A percentile compares a stretch with the other conserved stretches of the same genome.
Conservation (phyloP, 1,140 invertebrate genomes). For the Monomorium pharaonis region DNA sequence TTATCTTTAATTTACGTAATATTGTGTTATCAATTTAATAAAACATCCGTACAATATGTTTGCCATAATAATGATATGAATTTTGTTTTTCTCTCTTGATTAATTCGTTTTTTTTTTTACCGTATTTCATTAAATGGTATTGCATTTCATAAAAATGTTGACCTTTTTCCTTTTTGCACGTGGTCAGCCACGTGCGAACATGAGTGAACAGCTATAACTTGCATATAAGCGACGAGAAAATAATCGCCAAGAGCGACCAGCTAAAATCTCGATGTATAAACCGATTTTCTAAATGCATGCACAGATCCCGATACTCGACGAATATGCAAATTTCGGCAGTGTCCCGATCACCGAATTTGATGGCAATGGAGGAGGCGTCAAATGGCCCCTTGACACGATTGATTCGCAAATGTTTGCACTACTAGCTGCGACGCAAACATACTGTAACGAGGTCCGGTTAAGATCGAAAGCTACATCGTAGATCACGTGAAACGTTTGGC, state of each 20-base stretch:
- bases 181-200: not conserved
- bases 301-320: not conserved
- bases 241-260: not conserved
- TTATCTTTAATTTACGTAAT: too few species aligned
- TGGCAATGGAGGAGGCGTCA: conserved; percentile 5
- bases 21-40: too few species aligned
- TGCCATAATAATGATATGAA: not conserved
- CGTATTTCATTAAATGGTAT: too few species aligned
- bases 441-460: conserved; percentile 31
- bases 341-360: conserved; percentile 52
- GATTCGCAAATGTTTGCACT: conserved; percentile 59
- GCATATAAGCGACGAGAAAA: not conserved
- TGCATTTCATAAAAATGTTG: not conserved
- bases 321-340: conserved; percentile 57
- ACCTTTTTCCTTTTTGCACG: not conserved
- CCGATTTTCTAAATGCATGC: conserved; percentile 36
- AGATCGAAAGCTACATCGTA: conserved; percentile 2
- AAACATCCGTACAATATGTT: too few species aligned
- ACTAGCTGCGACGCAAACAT: conserved; percentile 47
- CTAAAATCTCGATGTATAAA: conserved; percentile 11
- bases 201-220: not conserved
- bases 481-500: not conserved
- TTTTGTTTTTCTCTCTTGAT: not conserved
- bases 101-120: not conserved
- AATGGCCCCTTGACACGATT: conserved; percentile 42